Evolutionary conservation across 1,140 invertebrate species (phyloP).

Genomic region (Zaprionus taronus): DNA sequence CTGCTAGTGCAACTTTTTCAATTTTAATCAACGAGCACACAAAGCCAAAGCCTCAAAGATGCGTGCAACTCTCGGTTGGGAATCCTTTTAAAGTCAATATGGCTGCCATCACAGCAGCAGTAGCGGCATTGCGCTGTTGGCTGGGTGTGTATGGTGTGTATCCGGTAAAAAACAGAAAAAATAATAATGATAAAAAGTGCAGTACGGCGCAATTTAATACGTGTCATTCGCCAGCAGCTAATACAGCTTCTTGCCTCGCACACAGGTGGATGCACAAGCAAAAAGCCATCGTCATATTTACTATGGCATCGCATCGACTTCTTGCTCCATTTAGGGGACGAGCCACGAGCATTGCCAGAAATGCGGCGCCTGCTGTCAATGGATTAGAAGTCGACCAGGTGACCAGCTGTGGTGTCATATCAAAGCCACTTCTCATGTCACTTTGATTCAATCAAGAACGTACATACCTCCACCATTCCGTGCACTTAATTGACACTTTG

Average conservation of each 20-base stretch:
- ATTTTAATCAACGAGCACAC: slow-evolving; percentile 58
- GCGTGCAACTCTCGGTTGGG: slow-evolving; percentile 21
- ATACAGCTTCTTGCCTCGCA: slow-evolving; percentile 30
- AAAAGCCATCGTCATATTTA: slow-evolving; percentile 53
- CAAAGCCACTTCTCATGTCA: slow-evolving; percentile 8
- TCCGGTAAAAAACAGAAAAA: slow-evolving; percentile 3
- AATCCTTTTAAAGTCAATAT: slow-evolving; percentile 64
- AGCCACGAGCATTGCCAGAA: not conserved
- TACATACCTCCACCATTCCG: not conserved
- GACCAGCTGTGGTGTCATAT: slow-evolving; percentile 2
- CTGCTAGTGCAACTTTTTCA: slow-evolving; percentile 13
- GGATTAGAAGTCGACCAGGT: slow-evolving; percentile 9
- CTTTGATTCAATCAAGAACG: slow-evolving; percentile 6
- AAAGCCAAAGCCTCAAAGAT: slow-evolving; percentile 31
- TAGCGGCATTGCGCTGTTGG: not conserved
- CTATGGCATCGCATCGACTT: slow-evolving; percentile 50
- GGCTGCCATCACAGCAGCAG: not conserved
- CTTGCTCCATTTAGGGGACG: not conserved
- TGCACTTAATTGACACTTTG: slow-evolving; percentile 43
- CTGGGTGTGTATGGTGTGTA: not conserved
- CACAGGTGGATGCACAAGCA: slow-evolving; percentile 40
- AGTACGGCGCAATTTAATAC: slow-evolving; percentile 67
- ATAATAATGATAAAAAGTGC: slow-evolving; percentile 33
- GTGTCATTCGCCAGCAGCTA: slow-evolving; percentile 37
- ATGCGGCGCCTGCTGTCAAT: slow-evolving; percentile 2